Conservation (phyloP, 64 coral and sea anemone species). For the Porites lutea region DNA sequence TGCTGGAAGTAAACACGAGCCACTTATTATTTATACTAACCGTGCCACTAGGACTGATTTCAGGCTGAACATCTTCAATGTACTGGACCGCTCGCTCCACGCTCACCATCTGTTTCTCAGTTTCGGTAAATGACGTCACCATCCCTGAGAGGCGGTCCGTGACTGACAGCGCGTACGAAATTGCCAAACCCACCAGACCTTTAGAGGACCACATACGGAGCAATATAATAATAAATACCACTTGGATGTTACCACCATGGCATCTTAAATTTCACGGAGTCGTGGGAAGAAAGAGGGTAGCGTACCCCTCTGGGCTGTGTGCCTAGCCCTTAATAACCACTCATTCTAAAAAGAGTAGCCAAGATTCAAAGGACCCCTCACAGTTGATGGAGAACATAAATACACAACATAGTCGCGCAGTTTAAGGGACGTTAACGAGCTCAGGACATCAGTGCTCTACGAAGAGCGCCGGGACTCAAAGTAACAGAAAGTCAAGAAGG, state of each 20-base stretch:
- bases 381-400: too few relatives aligned
- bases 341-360: too few relatives aligned
- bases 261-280: neutral
- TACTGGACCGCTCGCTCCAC: conserved; percentile 97
- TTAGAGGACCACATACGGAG: neutral
- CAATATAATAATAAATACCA: too few relatives aligned
- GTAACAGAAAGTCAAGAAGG: too few relatives aligned
- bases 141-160: conserved; percentile 87
- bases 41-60: conserved; percentile 41
- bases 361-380: too few relatives aligned
- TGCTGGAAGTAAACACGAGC: too few relatives aligned
- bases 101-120: conserved; percentile 99
- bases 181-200: conserved; percentile 96
- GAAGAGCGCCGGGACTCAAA: too few relatives aligned
- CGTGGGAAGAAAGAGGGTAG: neutral
- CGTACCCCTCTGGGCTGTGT: too few relatives aligned
- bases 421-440: too few relatives aligned
- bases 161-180: conserved; percentile 93
- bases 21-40: neutral
- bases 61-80: conserved; percentile 73
- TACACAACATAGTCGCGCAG: too few relatives aligned
- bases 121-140: conserved; percentile 97
- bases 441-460: too few relatives aligned
- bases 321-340: too few relatives aligned
- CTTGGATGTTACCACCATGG: neutral